A percentile compares a stretch with the other conserved stretches of the same genome.
Evolutionary conservation across 2,888 invertebrate genomes (phyloP).

Genomic region (Ellobium chinense): DNA sequence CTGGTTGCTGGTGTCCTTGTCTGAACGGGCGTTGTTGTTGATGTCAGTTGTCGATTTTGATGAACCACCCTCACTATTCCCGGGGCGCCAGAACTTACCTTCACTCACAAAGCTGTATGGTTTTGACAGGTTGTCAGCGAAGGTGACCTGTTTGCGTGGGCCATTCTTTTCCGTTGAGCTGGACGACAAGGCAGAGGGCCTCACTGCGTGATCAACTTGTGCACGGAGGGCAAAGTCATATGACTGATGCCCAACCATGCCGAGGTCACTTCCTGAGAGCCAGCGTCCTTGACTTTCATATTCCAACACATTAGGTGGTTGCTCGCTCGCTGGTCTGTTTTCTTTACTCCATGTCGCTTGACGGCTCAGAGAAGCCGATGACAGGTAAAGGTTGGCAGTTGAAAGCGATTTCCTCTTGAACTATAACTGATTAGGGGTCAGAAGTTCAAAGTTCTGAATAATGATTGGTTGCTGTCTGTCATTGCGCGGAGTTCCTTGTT

Average conservation of each 20-base stretch:
- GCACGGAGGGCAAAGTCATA: background rate
- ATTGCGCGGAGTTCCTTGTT: background rate
- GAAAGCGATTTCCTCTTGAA: constrained; percentile 52
- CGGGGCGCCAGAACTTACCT: background rate
- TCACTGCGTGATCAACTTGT: background rate
- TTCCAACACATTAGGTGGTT: too few relatives aligned
- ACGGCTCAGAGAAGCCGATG: constrained; percentile 57
- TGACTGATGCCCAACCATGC: background rate
- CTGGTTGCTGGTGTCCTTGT: background rate
- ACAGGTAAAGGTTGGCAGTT: constrained; percentile 67
- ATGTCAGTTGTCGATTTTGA: background rate
- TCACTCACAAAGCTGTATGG: background rate
- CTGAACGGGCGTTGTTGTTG: background rate
- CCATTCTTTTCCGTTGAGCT: background rate
- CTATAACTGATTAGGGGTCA: background rate
- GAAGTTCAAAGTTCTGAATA: constrained; percentile 37
- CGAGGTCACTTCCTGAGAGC: too few relatives aligned
- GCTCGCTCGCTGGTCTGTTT: background rate
- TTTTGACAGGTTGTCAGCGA: background rate
- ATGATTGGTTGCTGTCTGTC: constrained; percentile 41
- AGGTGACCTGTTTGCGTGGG: background rate
- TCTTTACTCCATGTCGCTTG: background rate
- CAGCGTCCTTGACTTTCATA: too few relatives aligned
- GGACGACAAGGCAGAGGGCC: background rate
- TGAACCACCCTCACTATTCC: background rate